These are phyloP conservation scores for Branchipolynoe longqiensis DNA, from an alignment of 2,888 invertebrate genomes.

Conservation along the genomic window DNA sequence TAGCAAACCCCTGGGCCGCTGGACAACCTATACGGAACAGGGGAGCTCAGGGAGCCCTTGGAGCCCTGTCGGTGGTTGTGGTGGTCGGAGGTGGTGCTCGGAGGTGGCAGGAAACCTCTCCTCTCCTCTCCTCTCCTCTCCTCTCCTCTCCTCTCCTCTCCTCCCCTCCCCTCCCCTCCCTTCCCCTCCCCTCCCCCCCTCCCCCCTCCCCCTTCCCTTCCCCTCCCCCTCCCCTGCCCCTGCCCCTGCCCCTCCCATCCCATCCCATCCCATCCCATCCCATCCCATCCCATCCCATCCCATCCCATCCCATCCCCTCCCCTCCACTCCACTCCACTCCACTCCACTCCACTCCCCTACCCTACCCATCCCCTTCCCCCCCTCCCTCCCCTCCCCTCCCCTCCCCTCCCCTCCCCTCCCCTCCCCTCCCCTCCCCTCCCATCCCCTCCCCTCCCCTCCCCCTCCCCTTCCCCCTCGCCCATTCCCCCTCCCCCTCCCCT, in stretches of 20 bases:
- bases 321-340: neutral
- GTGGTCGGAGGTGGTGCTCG: no score
- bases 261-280: neutral
- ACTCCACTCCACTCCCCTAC: neutral
- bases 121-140: neutral
- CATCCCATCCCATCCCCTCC: neutral
- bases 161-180: neutral
- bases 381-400: neutral
- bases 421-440: neutral
- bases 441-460: conserved; percentile 7
- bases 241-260: neutral
- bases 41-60: no score
- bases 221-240: neutral
- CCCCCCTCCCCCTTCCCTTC: neutral
- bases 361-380: conserved; percentile 20
- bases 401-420: neutral
- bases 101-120: no score
- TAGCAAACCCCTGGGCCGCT: no score
- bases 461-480: neutral
- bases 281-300: neutral
- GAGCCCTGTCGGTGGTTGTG: no score
- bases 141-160: neutral
- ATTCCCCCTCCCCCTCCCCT: neutral
- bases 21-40: no score
- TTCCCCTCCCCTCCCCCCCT: neutral